A percentile compares a stretch with the other conserved stretches of the same genome.
Conservation (phyloP, 1,140 invertebrate species). For the Agraylea sexmaculata region DNA sequence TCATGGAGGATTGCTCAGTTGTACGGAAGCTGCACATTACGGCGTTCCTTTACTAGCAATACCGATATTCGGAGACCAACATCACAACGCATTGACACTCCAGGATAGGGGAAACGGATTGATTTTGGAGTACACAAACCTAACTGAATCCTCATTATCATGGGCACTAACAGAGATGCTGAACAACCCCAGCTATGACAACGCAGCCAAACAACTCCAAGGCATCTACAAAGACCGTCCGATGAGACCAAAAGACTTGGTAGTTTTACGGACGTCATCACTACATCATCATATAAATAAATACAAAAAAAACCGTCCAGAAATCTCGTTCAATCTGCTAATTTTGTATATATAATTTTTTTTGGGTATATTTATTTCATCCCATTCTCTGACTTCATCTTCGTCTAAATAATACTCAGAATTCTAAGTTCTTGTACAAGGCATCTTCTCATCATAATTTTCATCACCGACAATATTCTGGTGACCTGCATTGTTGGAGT, state of each 20-base stretch:
- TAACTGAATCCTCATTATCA: constrained; percentile 13
- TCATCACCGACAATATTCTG: no score
- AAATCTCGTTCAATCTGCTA: no score
- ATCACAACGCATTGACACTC: constrained; percentile 33
- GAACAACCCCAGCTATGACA: constrained; percentile 9
- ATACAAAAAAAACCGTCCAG: no score
- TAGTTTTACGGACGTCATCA: no score
- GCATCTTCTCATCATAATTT: no score
- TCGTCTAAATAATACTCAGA: no score
- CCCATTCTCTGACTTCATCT: no score
- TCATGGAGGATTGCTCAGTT: constrained; percentile 42
- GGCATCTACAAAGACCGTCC: constrained; percentile 26
- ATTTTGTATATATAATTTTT: no score
- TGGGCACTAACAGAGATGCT: constrained; percentile 13
- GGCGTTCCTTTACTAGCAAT: constrained; percentile 27
- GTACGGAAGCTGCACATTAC: constrained; percentile 27
- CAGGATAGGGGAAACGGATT: constrained; percentile 24
- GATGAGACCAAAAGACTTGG: constrained; percentile 21
- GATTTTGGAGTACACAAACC: constrained; percentile 17
- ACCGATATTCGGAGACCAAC: constrained; percentile 32
- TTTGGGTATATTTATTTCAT: no score
- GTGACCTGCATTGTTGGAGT: no score
- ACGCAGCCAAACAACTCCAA: constrained; percentile 21
- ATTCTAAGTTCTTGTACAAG: no score
- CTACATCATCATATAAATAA: no score